Conservation (phyloP, 2,797 vertebrate species). For the Pangasius krempfi region DNA sequence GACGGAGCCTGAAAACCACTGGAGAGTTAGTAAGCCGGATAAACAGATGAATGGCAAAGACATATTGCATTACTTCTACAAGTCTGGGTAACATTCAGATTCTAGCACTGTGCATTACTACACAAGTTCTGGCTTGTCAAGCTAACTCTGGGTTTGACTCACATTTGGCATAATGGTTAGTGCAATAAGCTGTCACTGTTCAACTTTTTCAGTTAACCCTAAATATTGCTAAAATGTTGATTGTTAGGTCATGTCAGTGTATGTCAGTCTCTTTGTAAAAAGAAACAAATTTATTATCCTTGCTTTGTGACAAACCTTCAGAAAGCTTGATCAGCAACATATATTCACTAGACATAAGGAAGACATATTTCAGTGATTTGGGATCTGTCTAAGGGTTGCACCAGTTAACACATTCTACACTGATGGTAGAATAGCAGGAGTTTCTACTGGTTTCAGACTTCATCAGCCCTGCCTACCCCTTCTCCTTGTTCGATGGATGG, state of each 20-base stretch:
- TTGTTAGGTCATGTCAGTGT: too few species aligned
- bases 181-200: neutral
- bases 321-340: slow-evolving; percentile 18
- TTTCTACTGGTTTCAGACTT: slow-evolving; percentile 28
- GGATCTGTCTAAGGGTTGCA: slow-evolving; percentile 6
- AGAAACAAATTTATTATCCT: too few species aligned
- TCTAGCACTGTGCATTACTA: neutral
- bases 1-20: neutral
- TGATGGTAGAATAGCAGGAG: neutral
- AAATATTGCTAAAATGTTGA: neutral
- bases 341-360: neutral
- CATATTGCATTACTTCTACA: neutral
- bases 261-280: neutral
- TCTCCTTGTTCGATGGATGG: slow-evolving; percentile 49
- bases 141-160: neutral
- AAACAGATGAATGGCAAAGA: neutral
- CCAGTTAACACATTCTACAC: slow-evolving; percentile 34
- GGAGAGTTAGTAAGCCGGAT: neutral
- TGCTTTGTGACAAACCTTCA: neutral
- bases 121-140: neutral
- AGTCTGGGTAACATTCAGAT: neutral
- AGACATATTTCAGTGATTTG: slow-evolving; percentile 12
- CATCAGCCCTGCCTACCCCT: slow-evolving; percentile 53
- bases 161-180: neutral
- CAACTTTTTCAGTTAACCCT: neutral